Base-by-base conservation (phyloP, 2,113 vertebrate genomes). In the Anguilla japonica region DNA sequence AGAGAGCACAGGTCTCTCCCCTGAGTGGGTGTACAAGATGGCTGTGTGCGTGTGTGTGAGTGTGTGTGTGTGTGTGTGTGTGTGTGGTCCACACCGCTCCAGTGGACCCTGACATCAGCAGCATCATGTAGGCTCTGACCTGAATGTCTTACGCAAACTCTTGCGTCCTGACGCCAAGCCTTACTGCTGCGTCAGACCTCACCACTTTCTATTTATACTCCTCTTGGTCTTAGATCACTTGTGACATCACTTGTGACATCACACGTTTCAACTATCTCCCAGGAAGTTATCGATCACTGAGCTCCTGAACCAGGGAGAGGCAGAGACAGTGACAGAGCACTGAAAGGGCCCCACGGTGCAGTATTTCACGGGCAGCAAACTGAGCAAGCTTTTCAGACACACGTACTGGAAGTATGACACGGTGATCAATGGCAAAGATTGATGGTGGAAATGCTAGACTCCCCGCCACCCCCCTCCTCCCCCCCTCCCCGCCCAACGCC, bases 361-460 rank as follows among this genome's bases (percentile, higher is more conserved):
- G 79, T 80, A 80, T 41, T 11, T 80, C 79, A 41, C 13, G 9
- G 39, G 16, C 79, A 16, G 39, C 20, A 80, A 41, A 40, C 40
- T 60, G 41, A 56, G 50, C 46, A 29, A 50, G 82, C 83, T 82
- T n/a, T 56, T 41, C 43, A 13, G n/a, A 56, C 22, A 16, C 81
- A n/a, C 46, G 14, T 79, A 67, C 11, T 41, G 39, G 80, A 80
- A 75, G 50, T 78, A 83, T 63, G 50, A 87, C 41, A 46, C 41
- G 41, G 53, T 63, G 83, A 87, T 88, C 71, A 85, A 84, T 78
- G 43, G 39, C 82, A 79, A 81, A 20, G 34, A 63, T 20, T 6
- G 46, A 82, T 43, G 56, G 18, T 15, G 81, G 81, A 53, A 85
- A 85, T 88, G 39, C 39, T 84, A 83, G 41, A 86, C 0, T 18